phyloP scores from a whole-genome alignment of 2,797 vertebrate species.

The Lemur catta region DNA sequence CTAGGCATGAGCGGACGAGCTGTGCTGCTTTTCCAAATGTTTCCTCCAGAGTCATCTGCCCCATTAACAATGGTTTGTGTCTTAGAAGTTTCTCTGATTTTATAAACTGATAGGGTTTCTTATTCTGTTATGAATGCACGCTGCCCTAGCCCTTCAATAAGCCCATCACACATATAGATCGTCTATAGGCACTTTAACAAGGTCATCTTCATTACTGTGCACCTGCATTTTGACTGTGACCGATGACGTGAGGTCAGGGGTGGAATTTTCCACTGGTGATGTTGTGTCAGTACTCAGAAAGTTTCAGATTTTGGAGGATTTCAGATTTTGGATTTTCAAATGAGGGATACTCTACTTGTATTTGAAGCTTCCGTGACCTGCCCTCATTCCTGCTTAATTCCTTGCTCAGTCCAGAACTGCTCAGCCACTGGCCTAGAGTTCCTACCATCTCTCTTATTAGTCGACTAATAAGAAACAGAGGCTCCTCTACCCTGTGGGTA shows the following conservation, averaged over 20 bases:
- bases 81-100: neutral
- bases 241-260: neutral
- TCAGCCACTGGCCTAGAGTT: neutral
- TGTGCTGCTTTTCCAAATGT: neutral
- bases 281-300: neutral
- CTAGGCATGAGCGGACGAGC: neutral
- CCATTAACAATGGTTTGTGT: neutral
- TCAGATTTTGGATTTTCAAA: neutral
- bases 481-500: neutral
- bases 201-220: neutral
- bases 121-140: neutral
- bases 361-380: neutral
- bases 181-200: neutral
- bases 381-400: neutral
- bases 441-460: neutral
- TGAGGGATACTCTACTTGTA: too few relatives aligned
- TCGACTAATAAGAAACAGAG: neutral
- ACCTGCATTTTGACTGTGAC: neutral
- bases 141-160: neutral
- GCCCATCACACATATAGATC: too few relatives aligned
- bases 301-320: neutral
- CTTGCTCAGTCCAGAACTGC: neutral
- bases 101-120: neutral
- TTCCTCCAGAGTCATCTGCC: neutral
- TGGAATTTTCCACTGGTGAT: neutral